Conservation (phyloP, 2,888 invertebrate genomes). For the Lepidochitona cinerea region DNA sequence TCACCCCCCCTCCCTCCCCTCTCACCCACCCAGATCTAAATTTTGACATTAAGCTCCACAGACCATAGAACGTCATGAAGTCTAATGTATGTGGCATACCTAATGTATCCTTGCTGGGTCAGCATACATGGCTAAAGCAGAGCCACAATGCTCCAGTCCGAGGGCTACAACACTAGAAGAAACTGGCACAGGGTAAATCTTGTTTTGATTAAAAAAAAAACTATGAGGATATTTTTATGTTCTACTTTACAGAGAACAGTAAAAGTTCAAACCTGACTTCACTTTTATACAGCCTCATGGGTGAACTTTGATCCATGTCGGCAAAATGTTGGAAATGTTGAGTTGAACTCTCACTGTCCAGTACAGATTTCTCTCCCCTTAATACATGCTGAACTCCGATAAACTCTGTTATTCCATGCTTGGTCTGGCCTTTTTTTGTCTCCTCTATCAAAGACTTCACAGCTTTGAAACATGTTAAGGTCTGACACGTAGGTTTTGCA, state of each 20-base stretch:
- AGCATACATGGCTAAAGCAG: too few relatives aligned
- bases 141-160: too few relatives aligned
- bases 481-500: background rate
- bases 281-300: slow-evolving; percentile 49
- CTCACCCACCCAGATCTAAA: too few relatives aligned
- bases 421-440: background rate
- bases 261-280: slow-evolving; percentile 50
- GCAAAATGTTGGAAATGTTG: background rate
- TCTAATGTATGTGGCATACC: too few relatives aligned
- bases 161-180: too few relatives aligned
- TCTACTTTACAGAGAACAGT: background rate
- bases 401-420: background rate
- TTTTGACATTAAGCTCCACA: too few relatives aligned
- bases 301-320: slow-evolving; percentile 26
- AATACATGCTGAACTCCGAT: slow-evolving; percentile 33
- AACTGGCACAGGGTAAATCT: too few relatives aligned
- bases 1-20: too few relatives aligned
- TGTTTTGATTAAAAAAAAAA: too few relatives aligned
- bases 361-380: slow-evolving; percentile 18
- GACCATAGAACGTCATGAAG: too few relatives aligned
- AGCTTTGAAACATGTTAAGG: too few relatives aligned
- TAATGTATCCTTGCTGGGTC: too few relatives aligned
- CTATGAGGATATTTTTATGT: background rate
- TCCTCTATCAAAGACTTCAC: slow-evolving; percentile 7
- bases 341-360: slow-evolving; percentile 1